Percentiles rank a stretch among this genome's conserved stretches.
These are phyloP conservation scores for Porphyrio hochstetteri DNA, from an alignment of 2,113 vertebrate species.

Conservation along the genomic window DNA sequence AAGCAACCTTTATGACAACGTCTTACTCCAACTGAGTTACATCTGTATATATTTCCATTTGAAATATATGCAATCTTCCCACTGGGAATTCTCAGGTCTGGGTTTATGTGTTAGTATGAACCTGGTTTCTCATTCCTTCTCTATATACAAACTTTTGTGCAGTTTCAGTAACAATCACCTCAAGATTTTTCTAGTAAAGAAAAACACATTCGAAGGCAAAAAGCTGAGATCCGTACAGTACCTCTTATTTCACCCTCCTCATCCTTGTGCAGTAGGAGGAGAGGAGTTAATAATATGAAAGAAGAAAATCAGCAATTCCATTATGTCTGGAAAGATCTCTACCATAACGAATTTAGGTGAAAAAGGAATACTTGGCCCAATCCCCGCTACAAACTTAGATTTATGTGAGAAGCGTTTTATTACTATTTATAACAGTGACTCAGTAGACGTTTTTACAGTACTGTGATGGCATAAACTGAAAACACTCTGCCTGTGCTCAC, in stretches of 20 bases:
- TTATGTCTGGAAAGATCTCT: background rate
- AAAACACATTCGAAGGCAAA: background rate
- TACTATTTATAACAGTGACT: constrained; percentile 41
- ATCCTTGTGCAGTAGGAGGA: background rate
- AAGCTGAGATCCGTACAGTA: background rate
- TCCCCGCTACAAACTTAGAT: background rate
- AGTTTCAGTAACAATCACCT: background rate
- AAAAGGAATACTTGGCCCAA: background rate
- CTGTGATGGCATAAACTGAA: background rate
- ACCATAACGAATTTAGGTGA: background rate
- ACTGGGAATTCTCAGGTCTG: background rate
- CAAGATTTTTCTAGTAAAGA: background rate
- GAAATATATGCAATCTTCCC: background rate
- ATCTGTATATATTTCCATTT: background rate
- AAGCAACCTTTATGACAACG: background rate
- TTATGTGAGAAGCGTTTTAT: background rate
- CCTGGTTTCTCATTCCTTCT: background rate
- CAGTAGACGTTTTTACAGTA: background rate
- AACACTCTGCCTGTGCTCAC: background rate
- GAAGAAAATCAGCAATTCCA: background rate
- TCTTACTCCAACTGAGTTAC: background rate
- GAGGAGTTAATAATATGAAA: background rate
- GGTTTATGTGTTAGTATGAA: background rate
- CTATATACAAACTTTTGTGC: background rate
- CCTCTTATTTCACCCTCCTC: background rate